Base-by-base conservation (phyloP, 2,797 vertebrate genomes). In the Erpetoichthys calabaricus region DNA sequence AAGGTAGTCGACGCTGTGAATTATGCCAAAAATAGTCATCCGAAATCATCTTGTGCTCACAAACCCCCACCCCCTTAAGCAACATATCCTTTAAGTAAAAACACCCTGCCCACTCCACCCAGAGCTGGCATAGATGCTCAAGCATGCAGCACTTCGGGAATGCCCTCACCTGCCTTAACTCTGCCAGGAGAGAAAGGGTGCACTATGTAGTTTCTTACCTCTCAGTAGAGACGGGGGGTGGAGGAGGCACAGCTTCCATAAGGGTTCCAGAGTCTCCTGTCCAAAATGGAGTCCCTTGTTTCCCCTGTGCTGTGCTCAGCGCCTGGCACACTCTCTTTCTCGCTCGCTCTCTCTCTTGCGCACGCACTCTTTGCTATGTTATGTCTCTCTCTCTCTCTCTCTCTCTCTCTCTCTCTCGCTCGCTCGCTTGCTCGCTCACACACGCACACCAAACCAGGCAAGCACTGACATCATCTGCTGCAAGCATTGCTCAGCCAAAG, bases 401-500 rank as follows among this genome's bases (percentile, higher is more conserved):
- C 49, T 57, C 41, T 46, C 55, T 49, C 51, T 42, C 56, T 44
- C 52, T 56, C 56, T 8, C 56, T 45, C 59, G 49, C 52, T 57
- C 10, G 25, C 46, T 56, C 51, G 4, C 56, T 42, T 56, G 41
- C 46, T 4, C 47, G 47, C 65, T 55, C 67, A 66, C 58, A 64
- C 58, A 58, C 51, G 58, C 41, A 50, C 56, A 44, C 58, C 59
- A 45, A 51, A 57, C 63, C 61, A 57, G 65, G 58, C 63, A 58
- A 63, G 63, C 62, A 52, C 61, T 72, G 67, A 67, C 69, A 72
- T 71, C 71, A 68, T 59, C 70, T 69, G 25, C 25, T 25, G 25
- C 25, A 25, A 25, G 25, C 25, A 25, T 25, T 25, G 25, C 25
- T 25, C 25, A 25, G 25, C 25, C 25, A 25, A 25, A 25, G 25